Percentiles rank a stretch among this genome's conserved stretches.
These are phyloP conservation scores for Carposina sasakii DNA, from an alignment of 1,140 invertebrate species.

Conservation along the genomic window DNA sequence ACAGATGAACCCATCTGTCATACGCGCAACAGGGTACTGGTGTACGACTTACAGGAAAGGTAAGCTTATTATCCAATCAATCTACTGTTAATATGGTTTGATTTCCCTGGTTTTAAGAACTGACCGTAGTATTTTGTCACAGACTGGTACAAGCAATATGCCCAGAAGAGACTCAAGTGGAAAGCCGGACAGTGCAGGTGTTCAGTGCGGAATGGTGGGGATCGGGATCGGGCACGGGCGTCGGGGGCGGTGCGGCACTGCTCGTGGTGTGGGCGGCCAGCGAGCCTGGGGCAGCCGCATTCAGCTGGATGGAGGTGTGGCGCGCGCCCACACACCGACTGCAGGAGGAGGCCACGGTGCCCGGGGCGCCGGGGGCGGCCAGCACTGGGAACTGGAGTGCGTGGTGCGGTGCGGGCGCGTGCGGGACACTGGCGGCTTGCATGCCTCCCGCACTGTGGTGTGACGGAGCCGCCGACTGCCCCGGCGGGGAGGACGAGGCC, in stretches of 20 bases:
- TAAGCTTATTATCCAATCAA: too few species aligned
- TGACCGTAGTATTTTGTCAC: too few species aligned
- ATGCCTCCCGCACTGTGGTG: slow-evolving; percentile 47
- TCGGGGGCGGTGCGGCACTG: slow-evolving; percentile 29
- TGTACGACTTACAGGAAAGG: slow-evolving; percentile 79
- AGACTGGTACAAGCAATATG: slow-evolving; percentile 83
- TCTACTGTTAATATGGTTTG: too few species aligned
- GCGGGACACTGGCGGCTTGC: slow-evolving; percentile 41
- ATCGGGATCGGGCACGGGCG: slow-evolving; percentile 49
- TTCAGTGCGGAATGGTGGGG: slow-evolving; percentile 51
- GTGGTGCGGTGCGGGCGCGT: slow-evolving; percentile 38
- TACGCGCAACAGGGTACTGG: slow-evolving; percentile 75
- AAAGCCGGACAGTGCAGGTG: slow-evolving; percentile 75
- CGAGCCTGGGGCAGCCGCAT: slow-evolving; percentile 38
- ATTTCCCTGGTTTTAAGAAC: too few species aligned
- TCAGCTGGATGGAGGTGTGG: slow-evolving; percentile 60
- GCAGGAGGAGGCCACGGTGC: neutral
- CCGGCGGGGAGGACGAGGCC: slow-evolving; percentile 47
- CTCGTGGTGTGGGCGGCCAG: slow-evolving; percentile 50
- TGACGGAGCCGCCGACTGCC: slow-evolving; percentile 42
- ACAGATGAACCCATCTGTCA: slow-evolving; percentile 74
- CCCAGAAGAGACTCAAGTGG: slow-evolving; percentile 79
- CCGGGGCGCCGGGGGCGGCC: slow-evolving; percentile 2
- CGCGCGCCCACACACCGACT: slow-evolving; percentile 21
- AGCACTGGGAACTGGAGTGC: slow-evolving; percentile 51